Evolutionary conservation across 2,888 invertebrate species (phyloP).

Genomic region (Ellobium chinense): DNA sequence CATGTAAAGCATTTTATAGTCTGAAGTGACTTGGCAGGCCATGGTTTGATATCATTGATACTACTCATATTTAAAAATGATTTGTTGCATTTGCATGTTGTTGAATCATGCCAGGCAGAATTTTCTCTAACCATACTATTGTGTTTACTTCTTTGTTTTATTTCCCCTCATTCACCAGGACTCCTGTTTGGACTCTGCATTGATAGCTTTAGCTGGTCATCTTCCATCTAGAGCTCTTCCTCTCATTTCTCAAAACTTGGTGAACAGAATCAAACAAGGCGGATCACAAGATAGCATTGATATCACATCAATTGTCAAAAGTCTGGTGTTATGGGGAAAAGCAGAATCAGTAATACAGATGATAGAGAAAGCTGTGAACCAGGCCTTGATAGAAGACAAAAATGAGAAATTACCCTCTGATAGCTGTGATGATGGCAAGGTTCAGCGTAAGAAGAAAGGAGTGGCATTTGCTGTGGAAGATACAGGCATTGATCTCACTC

Average conservation of each 20-base stretch:
- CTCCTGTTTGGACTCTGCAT: slow-evolving; percentile 56
- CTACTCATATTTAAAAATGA: no score
- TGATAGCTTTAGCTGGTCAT: slow-evolving; percentile 65
- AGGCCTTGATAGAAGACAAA: no score
- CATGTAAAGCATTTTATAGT: no score
- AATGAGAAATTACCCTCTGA: no score
- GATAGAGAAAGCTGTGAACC: no score
- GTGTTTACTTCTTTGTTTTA: no score
- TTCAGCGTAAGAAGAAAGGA: not conserved
- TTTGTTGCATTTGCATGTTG: no score
- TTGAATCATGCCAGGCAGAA: no score
- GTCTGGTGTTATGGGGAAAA: slow-evolving; percentile 38
- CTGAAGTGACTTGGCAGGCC: no score
- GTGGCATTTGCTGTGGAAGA: slow-evolving; percentile 26
- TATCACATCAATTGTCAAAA: not conserved
- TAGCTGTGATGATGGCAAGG: not conserved
- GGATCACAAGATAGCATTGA: not conserved
- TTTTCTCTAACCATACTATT: no score
- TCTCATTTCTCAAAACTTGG: slow-evolving; percentile 28
- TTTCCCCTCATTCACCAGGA: slow-evolving; percentile 52
- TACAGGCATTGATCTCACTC: not conserved
- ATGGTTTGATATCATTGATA: no score
- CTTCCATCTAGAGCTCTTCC: slow-evolving; percentile 67
- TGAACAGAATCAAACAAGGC: slow-evolving; percentile 14
- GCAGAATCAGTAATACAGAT: no score